Percentiles rank a stretch among this genome's conserved stretches.
These are phyloP conservation scores for Meloe dianella DNA, from an alignment of 2,888 invertebrate genomes.

Conservation along the genomic window DNA sequence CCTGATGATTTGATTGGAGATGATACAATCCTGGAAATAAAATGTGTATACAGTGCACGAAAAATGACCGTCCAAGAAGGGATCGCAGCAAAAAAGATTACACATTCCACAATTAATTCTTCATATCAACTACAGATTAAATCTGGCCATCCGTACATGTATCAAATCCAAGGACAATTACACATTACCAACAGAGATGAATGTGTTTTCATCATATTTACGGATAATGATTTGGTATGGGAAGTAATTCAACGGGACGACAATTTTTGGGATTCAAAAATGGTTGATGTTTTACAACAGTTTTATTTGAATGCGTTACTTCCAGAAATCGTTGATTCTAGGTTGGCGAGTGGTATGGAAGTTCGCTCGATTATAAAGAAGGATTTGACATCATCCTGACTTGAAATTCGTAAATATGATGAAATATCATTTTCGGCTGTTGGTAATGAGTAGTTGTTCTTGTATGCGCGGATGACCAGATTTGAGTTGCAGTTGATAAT, in stretches of 20 bases:
- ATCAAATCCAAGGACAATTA: conserved; percentile 13
- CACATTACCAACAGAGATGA: not conserved
- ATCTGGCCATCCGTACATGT: conserved; percentile 12
- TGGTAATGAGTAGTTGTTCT: no score
- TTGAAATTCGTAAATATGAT: no score
- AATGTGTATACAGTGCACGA: conserved; percentile 5
- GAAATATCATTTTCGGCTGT: no score
- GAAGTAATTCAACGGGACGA: conserved; percentile 7
- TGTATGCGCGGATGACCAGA: no score
- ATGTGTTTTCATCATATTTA: conserved; percentile 13
- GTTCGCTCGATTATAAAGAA: no score
- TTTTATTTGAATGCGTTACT: not conserved
- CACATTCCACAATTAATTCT: not conserved
- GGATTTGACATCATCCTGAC: no score
- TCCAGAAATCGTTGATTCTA: not conserved
- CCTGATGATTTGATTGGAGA: conserved; percentile 13
- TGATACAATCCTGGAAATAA: not conserved
- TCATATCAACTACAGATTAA: not conserved
- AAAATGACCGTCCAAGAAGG: conserved; percentile 1
- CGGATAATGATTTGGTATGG: not conserved
- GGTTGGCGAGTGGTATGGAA: not conserved
- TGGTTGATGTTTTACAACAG: not conserved
- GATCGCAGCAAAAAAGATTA: not conserved
- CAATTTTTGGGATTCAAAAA: conserved; percentile 9
- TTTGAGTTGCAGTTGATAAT: no score